Base-by-base conservation (phyloP, 2,797 vertebrate genomes). In the Enteromius paludinosus region DNA sequence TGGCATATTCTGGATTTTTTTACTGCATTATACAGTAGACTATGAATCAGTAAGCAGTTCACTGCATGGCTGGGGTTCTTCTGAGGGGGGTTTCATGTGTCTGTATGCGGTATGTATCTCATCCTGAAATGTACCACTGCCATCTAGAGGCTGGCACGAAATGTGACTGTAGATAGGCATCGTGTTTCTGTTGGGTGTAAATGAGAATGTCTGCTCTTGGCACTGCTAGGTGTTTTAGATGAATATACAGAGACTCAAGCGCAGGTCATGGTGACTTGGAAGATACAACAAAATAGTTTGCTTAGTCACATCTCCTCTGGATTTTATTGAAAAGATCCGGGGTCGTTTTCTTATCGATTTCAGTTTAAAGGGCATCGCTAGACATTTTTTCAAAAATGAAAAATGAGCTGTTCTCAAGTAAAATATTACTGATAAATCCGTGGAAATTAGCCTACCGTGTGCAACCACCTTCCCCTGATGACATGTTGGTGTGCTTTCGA, bases 181-280 rank as follows among this genome's bases (percentile, higher is more conserved):
- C 35, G 2, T 56, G 45, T 59, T 75, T 79, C 68, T 77, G 43
- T 68, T 23, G 14, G 73, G 77, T 79, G 78, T 71, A 84, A 86
- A 82, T 82, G 86, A 86, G 84, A 75, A n/a, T 28, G 30, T 78
- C 76, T 85, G 83, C 84, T 73, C 86, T 81, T 87, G 83, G 38
- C 49, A 61, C 70, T n/a, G 52, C 65, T 81, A 66, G 66, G 72
- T 78, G 86, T 78, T 79, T 75, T 43, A 43, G 41, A 84, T 69
- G 76, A 64, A 85, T 81, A 41, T 81, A 75, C 41, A 56, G 33
- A 66, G 71, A 10, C 82, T 74, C 61, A 64, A 66, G 72, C 56
- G 43, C 82, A 78, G 69, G 77, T 82, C 84, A 80, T 20, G 49
- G 54, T 47, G 76, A 81, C 76, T 61, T 35, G 28, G 18, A 38